Evolutionary conservation across 2,888 invertebrate species (phyloP).

Genomic region (Tenthredo livida): DNA sequence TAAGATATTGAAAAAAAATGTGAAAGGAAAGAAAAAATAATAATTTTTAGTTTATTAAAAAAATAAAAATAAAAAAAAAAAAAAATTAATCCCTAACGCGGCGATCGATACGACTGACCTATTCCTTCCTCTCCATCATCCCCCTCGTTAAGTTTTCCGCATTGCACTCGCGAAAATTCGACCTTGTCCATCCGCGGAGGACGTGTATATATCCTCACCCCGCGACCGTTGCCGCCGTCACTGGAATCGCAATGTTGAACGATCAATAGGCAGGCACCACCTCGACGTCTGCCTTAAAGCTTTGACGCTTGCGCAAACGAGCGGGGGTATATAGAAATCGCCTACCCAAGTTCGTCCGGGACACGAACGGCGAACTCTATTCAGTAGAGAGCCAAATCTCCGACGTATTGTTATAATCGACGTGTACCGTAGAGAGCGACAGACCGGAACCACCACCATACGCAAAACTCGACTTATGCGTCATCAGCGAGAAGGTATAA

Average conservation of each 20-base stretch:
- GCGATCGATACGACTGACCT: slow-evolving; percentile 1
- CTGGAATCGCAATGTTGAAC: slow-evolving; percentile 37
- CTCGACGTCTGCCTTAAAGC: slow-evolving; percentile 42
- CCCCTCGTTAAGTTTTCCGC: slow-evolving; percentile 41
- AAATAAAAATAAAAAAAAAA: background rate
- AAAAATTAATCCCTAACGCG: background rate
- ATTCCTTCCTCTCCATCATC: background rate
- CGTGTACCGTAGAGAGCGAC: background rate
- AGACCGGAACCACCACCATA: slow-evolving; percentile 60
- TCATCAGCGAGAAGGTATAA: slow-evolving; percentile 77
- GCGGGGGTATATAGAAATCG: slow-evolving; percentile 20
- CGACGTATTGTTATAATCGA: slow-evolving; percentile 44
- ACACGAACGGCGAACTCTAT: slow-evolving; percentile 47
- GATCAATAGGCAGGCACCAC: slow-evolving; percentile 51
- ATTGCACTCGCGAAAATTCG: slow-evolving; percentile 54
- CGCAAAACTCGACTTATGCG: slow-evolving; percentile 77
- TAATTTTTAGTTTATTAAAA: background rate
- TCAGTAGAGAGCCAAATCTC: slow-evolving; percentile 52
- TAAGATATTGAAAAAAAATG: background rate
- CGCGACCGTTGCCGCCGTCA: slow-evolving; percentile 43
- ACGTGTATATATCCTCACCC: slow-evolving; percentile 28
- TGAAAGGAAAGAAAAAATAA: background rate
- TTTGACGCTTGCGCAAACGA: slow-evolving; percentile 38
- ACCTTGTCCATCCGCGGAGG: slow-evolving; percentile 51
- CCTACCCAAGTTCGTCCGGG: slow-evolving; percentile 49